Percentiles rank a stretch among this genome's conserved stretches.
These are phyloP conservation scores for Thamnaconus septentrionalis DNA, from an alignment of 2,113 vertebrate species.

Conservation along the genomic window DNA sequence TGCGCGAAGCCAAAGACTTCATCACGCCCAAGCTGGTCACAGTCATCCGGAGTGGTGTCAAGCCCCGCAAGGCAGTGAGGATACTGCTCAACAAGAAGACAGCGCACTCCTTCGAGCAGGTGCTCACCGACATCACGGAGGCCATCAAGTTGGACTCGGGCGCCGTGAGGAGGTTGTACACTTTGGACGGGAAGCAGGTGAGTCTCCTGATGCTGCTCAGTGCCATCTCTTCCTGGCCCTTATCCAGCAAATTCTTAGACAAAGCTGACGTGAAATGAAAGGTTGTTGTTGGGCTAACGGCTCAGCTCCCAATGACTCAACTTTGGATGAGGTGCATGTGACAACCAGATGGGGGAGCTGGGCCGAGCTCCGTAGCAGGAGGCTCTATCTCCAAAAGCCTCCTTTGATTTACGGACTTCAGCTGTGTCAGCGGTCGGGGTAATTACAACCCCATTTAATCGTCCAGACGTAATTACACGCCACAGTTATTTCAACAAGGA, in stretches of 20 bases:
- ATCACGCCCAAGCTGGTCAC: constrained; percentile 97
- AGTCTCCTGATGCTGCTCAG: constrained; percentile 22
- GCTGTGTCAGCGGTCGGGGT: constrained; percentile 57
- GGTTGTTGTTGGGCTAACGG: too few species aligned
- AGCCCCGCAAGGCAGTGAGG: constrained; percentile 94
- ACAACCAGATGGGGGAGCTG: constrained; percentile 46
- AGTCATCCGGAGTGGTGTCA: constrained; percentile 94
- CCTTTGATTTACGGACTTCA: constrained; percentile 49
- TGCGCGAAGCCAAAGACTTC: constrained; percentile 90
- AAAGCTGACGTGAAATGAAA: too few species aligned
- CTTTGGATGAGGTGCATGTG: constrained; percentile 8
- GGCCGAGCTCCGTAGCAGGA: constrained; percentile 24
- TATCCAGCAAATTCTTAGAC: too few species aligned
- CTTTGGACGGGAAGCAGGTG: constrained; percentile 96
- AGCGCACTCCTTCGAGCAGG: constrained; percentile 96
- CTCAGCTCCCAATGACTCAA: constrained; percentile 3
- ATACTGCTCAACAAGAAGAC: constrained; percentile 98
- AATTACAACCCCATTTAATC: constrained; percentile 53
- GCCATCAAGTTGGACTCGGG: constrained; percentile 98
- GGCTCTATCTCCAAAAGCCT: constrained; percentile 38
- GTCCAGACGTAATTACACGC: constrained; percentile 40
- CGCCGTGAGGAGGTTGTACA: constrained; percentile 92
- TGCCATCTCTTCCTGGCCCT: too few species aligned
- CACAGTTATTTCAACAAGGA: constrained; percentile 49
- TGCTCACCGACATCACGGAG: constrained; percentile 95